Conservation (phyloP, 2,888 invertebrate genomes). For the Sicus ferrugineus region DNA sequence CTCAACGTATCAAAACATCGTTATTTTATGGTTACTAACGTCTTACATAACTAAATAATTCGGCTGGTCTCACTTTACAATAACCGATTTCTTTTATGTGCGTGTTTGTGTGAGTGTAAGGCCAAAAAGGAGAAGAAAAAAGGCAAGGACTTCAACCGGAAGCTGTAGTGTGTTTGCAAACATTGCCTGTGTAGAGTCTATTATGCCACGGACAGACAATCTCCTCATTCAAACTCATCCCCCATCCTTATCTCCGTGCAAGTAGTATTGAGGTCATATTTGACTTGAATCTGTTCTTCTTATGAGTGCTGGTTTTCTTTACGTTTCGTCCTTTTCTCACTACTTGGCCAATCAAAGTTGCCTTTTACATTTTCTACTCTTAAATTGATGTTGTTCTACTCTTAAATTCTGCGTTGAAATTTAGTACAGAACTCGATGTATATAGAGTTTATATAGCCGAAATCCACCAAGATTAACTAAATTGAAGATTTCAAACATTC, state of each 20-base stretch:
- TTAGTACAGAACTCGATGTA: too few relatives aligned
- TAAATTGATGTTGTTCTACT: too few relatives aligned
- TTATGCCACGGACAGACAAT: conserved; percentile 10
- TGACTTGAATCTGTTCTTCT: conserved; percentile 16
- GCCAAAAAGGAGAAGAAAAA: neutral
- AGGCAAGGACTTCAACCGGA: conserved; percentile 18
- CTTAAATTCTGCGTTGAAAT: too few relatives aligned
- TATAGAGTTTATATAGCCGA: too few relatives aligned
- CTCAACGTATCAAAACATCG: too few relatives aligned
- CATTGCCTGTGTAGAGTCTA: conserved; percentile 4
- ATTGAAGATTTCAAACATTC: too few relatives aligned
- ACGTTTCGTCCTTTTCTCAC: neutral
- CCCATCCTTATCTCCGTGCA: neutral
- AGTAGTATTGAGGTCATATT: conserved; percentile 26
- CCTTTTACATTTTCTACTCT: neutral
- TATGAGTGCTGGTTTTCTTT: conserved; percentile 40
- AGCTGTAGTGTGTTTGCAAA: conserved; percentile 19
- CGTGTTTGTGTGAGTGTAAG: too few relatives aligned
- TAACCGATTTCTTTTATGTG: too few relatives aligned
- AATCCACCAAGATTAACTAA: too few relatives aligned
- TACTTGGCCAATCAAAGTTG: neutral
- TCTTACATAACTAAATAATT: too few relatives aligned
- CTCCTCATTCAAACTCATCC: conserved; percentile 11
- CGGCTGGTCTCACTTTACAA: too few relatives aligned
- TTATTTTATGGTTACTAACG: too few relatives aligned